Base-by-base conservation (phyloP, 2,888 invertebrate genomes). In the Scaptomyza flava region DNA sequence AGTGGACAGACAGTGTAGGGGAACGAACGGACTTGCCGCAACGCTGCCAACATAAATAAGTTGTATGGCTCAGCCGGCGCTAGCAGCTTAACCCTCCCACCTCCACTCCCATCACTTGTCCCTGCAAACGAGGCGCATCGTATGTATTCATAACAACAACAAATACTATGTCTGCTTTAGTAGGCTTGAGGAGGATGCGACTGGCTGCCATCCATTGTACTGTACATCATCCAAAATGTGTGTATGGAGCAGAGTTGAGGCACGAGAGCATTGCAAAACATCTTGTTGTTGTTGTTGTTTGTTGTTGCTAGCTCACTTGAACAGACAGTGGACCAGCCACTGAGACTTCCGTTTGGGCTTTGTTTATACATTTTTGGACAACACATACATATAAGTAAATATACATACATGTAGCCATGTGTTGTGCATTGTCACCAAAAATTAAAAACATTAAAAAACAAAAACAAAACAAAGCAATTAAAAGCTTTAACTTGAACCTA, bases 311-410 rank as follows among this genome's bases (percentile, higher is more conserved):
- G 62, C 58, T 67, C 72, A 80, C 79, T 80, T 78, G 81, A 79
- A 70, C 67, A 79, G 81, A 80, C 78, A 80, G 69, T 70, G 68
- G 65, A 71, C 68, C 79, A 83, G 74, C 63, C 74, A 81, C 69
- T 81, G 82, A 83, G 81, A 86, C 82, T 86, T 82, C 82, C 82
- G 86, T 71, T 81, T 64, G 56, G 71, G 78, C 73, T 65, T 82
- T 82, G 86, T 86, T 80, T 80, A 79, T 60, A 57, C 59, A 62
- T 64, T 74, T 74, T 61, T 58, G 63, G 53, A 60, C 61, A 45
- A 36, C 48, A 46, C 46, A 56, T 36, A 47, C 14, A 51, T 51
- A 62, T 30, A 61, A 20, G 23, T 43, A 36, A 43, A 43, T 31
- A 57, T 12, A 47, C 27, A 47, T 42, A 45, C 58, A 34, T 41